These are phyloP conservation scores for Loxodonta africana DNA, from an alignment of 2,113 vertebrate genomes.

Conservation along the genomic window DNA sequence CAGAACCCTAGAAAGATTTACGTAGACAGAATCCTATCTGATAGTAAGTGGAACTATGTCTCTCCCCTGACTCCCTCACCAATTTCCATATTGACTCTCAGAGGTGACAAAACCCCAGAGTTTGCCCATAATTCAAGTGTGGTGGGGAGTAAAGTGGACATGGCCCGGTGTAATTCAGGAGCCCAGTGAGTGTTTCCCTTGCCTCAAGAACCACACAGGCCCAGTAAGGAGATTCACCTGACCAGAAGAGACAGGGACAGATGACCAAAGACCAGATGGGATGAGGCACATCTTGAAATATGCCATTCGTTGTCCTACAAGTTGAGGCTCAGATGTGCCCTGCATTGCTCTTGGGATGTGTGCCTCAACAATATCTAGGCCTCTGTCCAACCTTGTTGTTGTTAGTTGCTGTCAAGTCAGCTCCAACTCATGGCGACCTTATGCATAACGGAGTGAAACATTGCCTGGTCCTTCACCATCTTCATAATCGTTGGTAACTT, in stretches of 20 bases:
- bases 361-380: background rate
- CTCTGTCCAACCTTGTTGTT: background rate
- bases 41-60: background rate
- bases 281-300: constrained; percentile 25
- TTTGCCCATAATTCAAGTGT: background rate
- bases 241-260: background rate
- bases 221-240: background rate
- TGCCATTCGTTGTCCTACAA: background rate
- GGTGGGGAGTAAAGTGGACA: background rate
- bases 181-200: background rate
- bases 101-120: background rate
- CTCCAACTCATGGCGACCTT: background rate
- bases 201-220: background rate
- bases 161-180: background rate
- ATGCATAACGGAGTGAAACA: background rate
- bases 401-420: too few relatives aligned
- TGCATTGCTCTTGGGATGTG: background rate
- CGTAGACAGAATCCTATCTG: background rate
- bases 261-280: background rate
- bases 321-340: background rate
- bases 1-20: background rate
- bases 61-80: too few relatives aligned
- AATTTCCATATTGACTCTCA: background rate
- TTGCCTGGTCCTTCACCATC: background rate
- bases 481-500: background rate